Conservation (phyloP, 2,888 invertebrate species). For the Entomobrya proxima region DNA sequence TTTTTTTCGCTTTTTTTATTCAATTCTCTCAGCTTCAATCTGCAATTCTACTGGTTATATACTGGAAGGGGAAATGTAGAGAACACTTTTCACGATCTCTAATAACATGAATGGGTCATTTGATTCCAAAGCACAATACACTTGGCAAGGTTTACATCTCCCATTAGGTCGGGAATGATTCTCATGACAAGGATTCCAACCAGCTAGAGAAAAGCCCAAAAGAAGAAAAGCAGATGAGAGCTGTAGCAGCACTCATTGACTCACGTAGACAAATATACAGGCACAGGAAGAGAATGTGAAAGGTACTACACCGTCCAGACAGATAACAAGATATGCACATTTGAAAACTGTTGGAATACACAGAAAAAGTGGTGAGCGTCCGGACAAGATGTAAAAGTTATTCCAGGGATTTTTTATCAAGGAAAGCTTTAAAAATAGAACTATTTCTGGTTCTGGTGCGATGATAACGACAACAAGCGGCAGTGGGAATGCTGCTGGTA, state of each 20-base stretch:
- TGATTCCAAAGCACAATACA: constrained; percentile 65
- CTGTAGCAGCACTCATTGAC: constrained; percentile 17
- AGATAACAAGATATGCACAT: neutral
- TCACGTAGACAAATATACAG: neutral
- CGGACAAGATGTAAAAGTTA: neutral
- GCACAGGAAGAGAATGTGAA: constrained; percentile 14
- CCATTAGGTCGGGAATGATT: constrained; percentile 63
- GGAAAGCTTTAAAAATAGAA: constrained; percentile 27
- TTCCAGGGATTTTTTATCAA: neutral
- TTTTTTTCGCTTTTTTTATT: constrained; percentile 39
- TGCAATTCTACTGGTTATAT: constrained; percentile 30
- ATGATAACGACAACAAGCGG: too few species aligned
- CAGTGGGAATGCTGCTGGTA: neutral
- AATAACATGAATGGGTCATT: constrained; percentile 67
- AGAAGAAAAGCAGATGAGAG: neutral
- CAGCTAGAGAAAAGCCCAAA: neutral
- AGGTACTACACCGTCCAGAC: constrained; percentile 6
- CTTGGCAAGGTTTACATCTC: constrained; percentile 66
- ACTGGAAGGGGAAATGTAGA: constrained; percentile 33
- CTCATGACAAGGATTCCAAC: constrained; percentile 62
- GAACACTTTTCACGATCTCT: constrained; percentile 62
- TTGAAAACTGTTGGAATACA: neutral
- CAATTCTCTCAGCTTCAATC: constrained; percentile 54
- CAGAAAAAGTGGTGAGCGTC: neutral
- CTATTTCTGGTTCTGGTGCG: neutral